Percentiles rank a stretch among this genome's conserved stretches.
Conservation (phyloP, 2,797 vertebrate species). For the Menidia menidia region DNA sequence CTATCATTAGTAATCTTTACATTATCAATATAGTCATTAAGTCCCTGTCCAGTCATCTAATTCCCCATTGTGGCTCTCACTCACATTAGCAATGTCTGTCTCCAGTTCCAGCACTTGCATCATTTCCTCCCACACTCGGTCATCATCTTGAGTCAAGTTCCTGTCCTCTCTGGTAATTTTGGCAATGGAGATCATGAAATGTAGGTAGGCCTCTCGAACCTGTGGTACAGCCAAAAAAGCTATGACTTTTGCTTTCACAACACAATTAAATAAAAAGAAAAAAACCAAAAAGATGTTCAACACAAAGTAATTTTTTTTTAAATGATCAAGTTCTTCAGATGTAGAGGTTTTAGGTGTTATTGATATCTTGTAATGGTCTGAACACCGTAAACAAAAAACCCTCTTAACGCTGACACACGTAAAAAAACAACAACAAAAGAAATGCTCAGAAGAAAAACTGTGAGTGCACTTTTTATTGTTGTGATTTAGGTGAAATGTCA, state of each 20-base stretch:
- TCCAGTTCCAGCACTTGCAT: slow-evolving; percentile 91
- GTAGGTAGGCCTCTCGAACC: slow-evolving; percentile 93
- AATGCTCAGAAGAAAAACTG: too few relatives aligned
- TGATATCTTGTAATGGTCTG: background rate
- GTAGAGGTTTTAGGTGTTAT: too few relatives aligned
- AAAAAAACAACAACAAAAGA: background rate
- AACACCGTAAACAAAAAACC: background rate
- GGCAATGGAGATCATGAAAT: slow-evolving; percentile 92
- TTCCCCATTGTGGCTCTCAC: slow-evolving; percentile 60
- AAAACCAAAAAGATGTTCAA: too few relatives aligned
- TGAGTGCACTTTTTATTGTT: background rate
- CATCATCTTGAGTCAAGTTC: slow-evolving; percentile 85
- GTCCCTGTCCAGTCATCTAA: slow-evolving; percentile 19
- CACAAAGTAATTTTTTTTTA: too few relatives aligned
- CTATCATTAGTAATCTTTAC: background rate
- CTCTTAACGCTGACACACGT: background rate
- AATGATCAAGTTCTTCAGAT: too few relatives aligned
- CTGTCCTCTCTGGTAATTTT: slow-evolving; percentile 90
- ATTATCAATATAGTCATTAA: slow-evolving; percentile 36
- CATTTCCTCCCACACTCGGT: slow-evolving; percentile 90
- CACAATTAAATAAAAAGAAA: slow-evolving; percentile 14
- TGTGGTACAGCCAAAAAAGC: slow-evolving; percentile 55
- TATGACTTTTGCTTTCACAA: slow-evolving; percentile 6
- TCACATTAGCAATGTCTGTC: slow-evolving; percentile 93
- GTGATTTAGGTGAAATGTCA: slow-evolving; percentile 49